These are phyloP conservation scores for Chlorops oryzae DNA, from an alignment of 1,140 invertebrate species.

Conservation along the genomic window DNA sequence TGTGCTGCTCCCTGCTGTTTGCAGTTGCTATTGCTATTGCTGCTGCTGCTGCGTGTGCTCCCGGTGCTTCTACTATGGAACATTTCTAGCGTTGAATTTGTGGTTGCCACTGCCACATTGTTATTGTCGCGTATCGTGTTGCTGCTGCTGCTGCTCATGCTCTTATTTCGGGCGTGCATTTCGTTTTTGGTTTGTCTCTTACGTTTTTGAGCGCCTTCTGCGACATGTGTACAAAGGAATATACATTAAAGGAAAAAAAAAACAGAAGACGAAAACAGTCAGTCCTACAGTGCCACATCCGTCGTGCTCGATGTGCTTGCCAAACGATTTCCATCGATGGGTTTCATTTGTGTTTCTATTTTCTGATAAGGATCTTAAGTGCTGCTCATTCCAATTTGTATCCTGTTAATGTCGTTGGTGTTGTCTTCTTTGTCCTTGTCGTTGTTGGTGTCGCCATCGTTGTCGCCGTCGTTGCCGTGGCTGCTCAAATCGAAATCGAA, in stretches of 20 bases:
- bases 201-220: too few relatives aligned
- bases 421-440: conserved; percentile 3
- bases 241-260: too few relatives aligned
- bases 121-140: conserved; percentile 10
- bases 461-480: conserved; percentile 7
- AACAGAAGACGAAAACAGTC: too few relatives aligned
- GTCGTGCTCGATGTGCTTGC: conserved; percentile 12
- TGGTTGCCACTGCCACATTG: too few relatives aligned
- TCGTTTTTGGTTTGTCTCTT: conserved; percentile 3
- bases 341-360: conserved; percentile 47
- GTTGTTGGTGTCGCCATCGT: conserved; percentile 2
- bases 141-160: conserved; percentile 1
- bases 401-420: conserved; percentile 25
- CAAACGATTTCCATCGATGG: conserved; percentile 45
- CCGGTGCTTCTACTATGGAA: neutral
- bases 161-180: conserved; percentile 2
- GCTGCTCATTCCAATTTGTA: conserved; percentile 23
- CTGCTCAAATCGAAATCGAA: too few relatives aligned
- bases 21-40: conserved; percentile 13
- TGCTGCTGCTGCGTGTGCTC: conserved; percentile 2
- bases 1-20: conserved; percentile 17
- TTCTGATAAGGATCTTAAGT: conserved; percentile 46
- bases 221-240: too few relatives aligned
- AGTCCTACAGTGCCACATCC: conserved; percentile 4
- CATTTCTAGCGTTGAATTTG: too few relatives aligned